phyloP scores from a whole-genome alignment of 2,888 invertebrate genomes.

The Rotaria sp. region DNA sequence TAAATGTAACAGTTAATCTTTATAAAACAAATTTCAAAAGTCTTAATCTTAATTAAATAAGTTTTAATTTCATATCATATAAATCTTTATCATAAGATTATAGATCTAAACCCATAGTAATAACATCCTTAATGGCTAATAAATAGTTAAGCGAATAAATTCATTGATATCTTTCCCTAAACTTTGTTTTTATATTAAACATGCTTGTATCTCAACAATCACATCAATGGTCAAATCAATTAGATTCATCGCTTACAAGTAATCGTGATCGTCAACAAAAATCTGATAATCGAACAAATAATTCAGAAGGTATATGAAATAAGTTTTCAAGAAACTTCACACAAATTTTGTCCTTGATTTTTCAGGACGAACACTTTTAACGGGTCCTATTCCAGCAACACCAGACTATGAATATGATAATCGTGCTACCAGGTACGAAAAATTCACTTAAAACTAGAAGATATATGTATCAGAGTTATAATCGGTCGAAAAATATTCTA shows the following conservation, averaged over 20 bases:
- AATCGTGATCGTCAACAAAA: not conserved
- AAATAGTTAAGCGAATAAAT: not conserved
- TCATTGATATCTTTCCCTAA: not conserved
- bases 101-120: not conserved
- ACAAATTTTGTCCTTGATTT: not conserved
- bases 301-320: not conserved
- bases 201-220: not conserved
- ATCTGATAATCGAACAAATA: not conserved
- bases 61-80: not conserved
- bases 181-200: too few relatives aligned
- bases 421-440: not conserved
- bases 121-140: not conserved
- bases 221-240: not conserved
- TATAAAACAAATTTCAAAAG: not conserved
- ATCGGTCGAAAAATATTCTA: too few relatives aligned
- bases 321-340: not conserved
- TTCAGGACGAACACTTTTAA: not conserved
- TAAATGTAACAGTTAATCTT: not conserved
- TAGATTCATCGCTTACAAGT: not conserved
- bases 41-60: not conserved
- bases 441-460: not conserved
- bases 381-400: not conserved
- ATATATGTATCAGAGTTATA: too few relatives aligned
- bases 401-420: not conserved
- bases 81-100: not conserved